These are phyloP conservation scores for Trissolcus basalis DNA, from an alignment of 1,140 invertebrate genomes.

Conservation along the genomic window DNA sequence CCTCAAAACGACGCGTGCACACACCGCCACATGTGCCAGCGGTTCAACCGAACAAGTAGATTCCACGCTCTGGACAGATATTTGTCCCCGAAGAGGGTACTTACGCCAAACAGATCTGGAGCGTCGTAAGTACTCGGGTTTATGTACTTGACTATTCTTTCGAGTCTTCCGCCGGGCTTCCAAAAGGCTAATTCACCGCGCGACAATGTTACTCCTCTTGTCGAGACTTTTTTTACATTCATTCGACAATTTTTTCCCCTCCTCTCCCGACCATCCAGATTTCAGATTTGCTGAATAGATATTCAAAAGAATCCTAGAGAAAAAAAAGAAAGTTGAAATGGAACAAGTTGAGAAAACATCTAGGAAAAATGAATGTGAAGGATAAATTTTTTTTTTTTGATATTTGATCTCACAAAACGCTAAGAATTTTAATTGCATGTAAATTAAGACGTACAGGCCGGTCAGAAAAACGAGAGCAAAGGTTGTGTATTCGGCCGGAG, in stretches of 20 bases:
- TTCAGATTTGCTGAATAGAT: no score
- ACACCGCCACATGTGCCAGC: constrained; percentile 56
- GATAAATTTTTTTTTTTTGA: no score
- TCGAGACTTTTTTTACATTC: constrained; percentile 6
- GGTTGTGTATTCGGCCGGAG: no score
- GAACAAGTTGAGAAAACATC: background rate
- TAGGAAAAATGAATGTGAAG: no score
- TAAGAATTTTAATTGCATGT: background rate
- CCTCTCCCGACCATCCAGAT: no score
- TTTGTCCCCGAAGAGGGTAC: constrained; percentile 57
- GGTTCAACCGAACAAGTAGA: constrained; percentile 50
- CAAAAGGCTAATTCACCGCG: constrained; percentile 50
- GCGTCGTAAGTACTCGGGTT: constrained; percentile 51
- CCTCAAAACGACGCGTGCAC: constrained; percentile 27
- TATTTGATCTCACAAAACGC: background rate
- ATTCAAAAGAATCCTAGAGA: no score
- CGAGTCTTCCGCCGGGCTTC: constrained; percentile 15
- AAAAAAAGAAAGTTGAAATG: no score
- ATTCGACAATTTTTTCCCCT: constrained; percentile 1
- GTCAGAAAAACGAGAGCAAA: no score
- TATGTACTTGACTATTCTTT: constrained; percentile 55
- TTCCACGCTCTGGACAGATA: constrained; percentile 52
- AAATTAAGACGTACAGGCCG: no score
- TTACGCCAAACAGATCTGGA: constrained; percentile 53
- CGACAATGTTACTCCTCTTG: constrained; percentile 25